Conservation (phyloP, 2,888 invertebrate species). For the Hedya salicella region DNA sequence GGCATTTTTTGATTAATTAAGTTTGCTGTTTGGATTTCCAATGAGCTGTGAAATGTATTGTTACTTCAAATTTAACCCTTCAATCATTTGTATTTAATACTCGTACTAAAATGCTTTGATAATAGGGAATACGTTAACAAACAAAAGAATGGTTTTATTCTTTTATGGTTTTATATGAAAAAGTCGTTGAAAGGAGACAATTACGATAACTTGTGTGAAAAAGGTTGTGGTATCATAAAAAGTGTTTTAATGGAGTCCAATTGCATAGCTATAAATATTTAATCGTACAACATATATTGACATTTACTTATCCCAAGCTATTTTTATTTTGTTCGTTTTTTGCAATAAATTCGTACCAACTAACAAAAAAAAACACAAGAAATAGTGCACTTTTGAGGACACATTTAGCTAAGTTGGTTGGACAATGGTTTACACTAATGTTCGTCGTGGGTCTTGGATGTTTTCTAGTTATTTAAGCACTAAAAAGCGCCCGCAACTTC, state of each 20-base stretch:
- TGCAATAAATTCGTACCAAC: too few relatives aligned
- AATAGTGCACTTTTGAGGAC: too few relatives aligned
- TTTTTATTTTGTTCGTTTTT: neutral
- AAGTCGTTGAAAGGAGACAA: neutral
- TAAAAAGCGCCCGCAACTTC: too few relatives aligned
- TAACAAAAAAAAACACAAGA: too few relatives aligned
- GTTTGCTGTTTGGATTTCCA: constrained; percentile 16
- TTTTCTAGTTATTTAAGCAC: too few relatives aligned
- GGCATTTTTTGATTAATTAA: constrained; percentile 29
- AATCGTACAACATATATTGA: neutral
- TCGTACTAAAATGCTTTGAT: neutral
- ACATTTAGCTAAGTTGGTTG: too few relatives aligned
- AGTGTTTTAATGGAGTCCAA: neutral
- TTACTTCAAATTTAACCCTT: constrained; percentile 21
- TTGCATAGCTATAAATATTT: neutral
- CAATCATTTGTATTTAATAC: neutral
- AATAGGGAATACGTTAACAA: neutral
- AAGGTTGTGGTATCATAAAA: neutral
- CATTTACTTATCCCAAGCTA: neutral
- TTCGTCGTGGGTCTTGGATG: too few relatives aligned
- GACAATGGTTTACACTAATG: too few relatives aligned
- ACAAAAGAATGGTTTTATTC: neutral
- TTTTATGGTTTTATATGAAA: neutral
- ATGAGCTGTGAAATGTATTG: constrained; percentile 20
- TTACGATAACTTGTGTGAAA: neutral